Evolutionary conservation across 2,113 vertebrate species (phyloP), one percentile per base, ranked within the genome.

Genomic region (Garra rufa): DNA sequence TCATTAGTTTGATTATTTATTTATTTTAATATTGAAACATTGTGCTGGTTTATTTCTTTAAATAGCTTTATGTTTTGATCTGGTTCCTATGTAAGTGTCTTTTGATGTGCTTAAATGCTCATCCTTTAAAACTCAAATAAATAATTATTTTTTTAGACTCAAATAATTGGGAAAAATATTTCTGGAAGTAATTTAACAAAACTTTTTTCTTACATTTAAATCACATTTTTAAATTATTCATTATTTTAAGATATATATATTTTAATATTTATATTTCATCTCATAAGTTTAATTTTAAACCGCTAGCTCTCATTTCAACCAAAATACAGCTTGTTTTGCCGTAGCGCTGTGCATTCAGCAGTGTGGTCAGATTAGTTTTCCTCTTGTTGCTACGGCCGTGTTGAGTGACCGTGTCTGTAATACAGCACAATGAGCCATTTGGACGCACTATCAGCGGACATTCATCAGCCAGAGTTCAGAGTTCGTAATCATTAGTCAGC

Each of bases 361-460:
- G 7, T 41, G 14, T 10, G 34, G 14, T 44, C 55, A 78, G 55
- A 61, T 61, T 43, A 61, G 76, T 78, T 61, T 38, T 50, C 41
- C 28, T 24, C 44, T 38, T 28, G 57, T 50, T 74, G 71, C 38
- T 50, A 63, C 28, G 43, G 26, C 41, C 21, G 73, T 38, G 71
- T 63, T 76, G 28, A 74, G 63, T 74, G 73, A 50, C 82, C 75
- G 71, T 50, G 73, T 44, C 28, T 65, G 73, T 76, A 67, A 50
- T 84, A 61, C 34, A 65, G 63, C 73, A 74, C 82, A 43, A 61
- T 76, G 44, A 76, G 82, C 44, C 38, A 46, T 65, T 46, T 61
- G 71, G 43, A 50, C 43, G 34, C 73, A 83, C 69, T 28, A 48
- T 83, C 73, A 57, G 82, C 46, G 7, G 14, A 48, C 71, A 74